Conservation (phyloP, 2,888 invertebrate species). For the Pegoplata infirma region DNA sequence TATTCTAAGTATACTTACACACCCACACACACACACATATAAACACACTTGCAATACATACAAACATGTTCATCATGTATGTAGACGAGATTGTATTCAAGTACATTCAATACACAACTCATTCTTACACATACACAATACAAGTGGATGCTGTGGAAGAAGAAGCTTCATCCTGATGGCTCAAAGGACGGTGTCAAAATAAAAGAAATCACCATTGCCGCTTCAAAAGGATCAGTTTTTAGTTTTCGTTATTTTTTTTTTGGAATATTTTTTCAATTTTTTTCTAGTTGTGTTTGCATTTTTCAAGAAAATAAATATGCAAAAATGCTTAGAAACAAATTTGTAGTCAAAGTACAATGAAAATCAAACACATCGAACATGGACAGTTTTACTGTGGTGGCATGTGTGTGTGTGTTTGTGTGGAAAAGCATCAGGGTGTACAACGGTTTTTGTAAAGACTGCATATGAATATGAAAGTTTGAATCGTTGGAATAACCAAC, state of each 20-base stretch:
- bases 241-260: too few species aligned
- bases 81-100: not conserved
- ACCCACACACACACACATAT: constrained; percentile 2
- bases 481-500: not conserved
- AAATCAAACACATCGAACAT: constrained; percentile 54
- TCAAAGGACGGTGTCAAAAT: constrained; percentile 61
- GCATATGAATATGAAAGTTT: constrained; percentile 59
- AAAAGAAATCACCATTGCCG: constrained; percentile 60
- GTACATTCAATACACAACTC: not conserved
- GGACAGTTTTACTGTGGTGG: constrained; percentile 30
- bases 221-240: constrained; percentile 57
- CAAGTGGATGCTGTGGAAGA: constrained; percentile 15
- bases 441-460: constrained; percentile 19
- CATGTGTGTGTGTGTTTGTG: not conserved
- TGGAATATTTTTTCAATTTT: constrained; percentile 31
- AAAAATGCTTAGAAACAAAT: constrained; percentile 64
- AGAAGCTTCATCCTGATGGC: constrained; percentile 36
- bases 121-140: constrained; percentile 5
- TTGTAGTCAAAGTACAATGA: constrained; percentile 60
- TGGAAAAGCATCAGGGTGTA: too few species aligned
- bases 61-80: not conserved
- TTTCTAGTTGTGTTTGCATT: constrained; percentile 58
- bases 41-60: not conserved
- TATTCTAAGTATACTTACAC: constrained; percentile 18
- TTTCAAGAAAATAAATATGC: constrained; percentile 62